Evolutionary conservation across 2,797 vertebrate species (phyloP).

Genomic region (Hyperoplus lanceolatus): DNA sequence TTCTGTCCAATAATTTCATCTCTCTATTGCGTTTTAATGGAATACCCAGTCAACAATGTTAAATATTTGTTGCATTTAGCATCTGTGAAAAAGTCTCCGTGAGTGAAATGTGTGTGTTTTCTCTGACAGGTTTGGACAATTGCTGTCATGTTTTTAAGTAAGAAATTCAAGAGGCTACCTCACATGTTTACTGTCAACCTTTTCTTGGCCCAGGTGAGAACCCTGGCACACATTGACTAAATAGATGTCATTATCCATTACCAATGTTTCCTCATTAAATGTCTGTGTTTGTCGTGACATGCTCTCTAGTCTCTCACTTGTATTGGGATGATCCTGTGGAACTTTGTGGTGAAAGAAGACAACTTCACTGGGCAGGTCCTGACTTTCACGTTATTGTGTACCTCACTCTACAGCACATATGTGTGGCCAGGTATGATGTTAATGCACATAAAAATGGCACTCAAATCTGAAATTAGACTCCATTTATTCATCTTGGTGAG

Average conservation of each 20-base stretch:
- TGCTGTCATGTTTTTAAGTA: conserved; percentile 91
- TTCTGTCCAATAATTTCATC: neutral
- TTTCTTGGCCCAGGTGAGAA: conserved; percentile 93
- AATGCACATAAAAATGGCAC: neutral
- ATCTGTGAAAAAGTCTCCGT: neutral
- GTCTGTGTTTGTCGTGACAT: neutral
- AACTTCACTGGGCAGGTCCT: conserved; percentile 89
- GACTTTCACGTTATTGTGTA: conserved; percentile 91
- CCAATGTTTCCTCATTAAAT: neutral
- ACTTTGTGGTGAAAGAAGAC: conserved; percentile 88
- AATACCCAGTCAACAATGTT: neutral
- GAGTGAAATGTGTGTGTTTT: neutral
- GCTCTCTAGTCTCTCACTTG: conserved; percentile 89
- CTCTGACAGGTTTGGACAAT: conserved; percentile 92
- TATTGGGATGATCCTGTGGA: conserved; percentile 94
- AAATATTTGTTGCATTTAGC: neutral
- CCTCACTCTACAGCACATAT: conserved; percentile 94
- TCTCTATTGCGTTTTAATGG: neutral
- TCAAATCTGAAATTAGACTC: neutral
- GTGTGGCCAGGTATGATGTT: conserved; percentile 94
- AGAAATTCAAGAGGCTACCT: conserved; percentile 93
- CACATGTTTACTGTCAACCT: conserved; percentile 94
- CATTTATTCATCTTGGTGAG: neutral
- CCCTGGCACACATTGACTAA: neutral
- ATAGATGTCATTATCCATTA: neutral